Evolutionary conservation across 2,888 invertebrate genomes (phyloP).

Genomic region (Eustalomyia histrio): DNA sequence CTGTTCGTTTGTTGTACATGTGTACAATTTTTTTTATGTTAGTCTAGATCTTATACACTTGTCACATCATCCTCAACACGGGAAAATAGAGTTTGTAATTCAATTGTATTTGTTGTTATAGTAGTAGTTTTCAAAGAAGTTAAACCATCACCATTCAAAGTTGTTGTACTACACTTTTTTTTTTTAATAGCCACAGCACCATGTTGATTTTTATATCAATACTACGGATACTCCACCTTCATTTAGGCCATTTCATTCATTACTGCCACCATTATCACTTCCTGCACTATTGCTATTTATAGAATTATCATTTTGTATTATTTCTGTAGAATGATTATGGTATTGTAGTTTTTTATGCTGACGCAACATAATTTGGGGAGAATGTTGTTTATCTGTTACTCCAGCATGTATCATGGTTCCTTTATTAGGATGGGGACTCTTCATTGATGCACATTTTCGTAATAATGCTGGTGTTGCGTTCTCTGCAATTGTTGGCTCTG

Average conservation of each 20-base stretch:
- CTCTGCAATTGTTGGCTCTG: conserved; percentile 19
- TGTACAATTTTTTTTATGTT: conserved; percentile 18
- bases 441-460: conserved; percentile 52
- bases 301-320: conserved; percentile 58
- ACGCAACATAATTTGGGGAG: neutral
- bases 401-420: conserved; percentile 19
- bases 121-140: neutral
- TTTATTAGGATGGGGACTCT: conserved; percentile 57
- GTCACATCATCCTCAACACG: conserved; percentile 69
- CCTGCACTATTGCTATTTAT: conserved; percentile 24
- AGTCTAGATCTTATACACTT: conserved; percentile 70
- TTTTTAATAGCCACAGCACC: conserved; percentile 66
- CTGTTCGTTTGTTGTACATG: conserved; percentile 23
- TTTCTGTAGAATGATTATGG: conserved; percentile 59
- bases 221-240: conserved; percentile 65
- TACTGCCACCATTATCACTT: neutral
- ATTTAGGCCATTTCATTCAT: neutral
- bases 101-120: conserved; percentile 2
- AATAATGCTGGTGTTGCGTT: conserved; percentile 35
- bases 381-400: conserved; percentile 1
- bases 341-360: conserved; percentile 16
- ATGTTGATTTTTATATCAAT: conserved; percentile 71
- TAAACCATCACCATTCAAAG: conserved; percentile 15
- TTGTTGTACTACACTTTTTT: neutral
- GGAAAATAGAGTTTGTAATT: conserved; percentile 28